Evolutionary conservation across 2,888 invertebrate species (phyloP), one percentile per base, ranked within the genome.

Genomic region (Trisateles emortualis): DNA sequence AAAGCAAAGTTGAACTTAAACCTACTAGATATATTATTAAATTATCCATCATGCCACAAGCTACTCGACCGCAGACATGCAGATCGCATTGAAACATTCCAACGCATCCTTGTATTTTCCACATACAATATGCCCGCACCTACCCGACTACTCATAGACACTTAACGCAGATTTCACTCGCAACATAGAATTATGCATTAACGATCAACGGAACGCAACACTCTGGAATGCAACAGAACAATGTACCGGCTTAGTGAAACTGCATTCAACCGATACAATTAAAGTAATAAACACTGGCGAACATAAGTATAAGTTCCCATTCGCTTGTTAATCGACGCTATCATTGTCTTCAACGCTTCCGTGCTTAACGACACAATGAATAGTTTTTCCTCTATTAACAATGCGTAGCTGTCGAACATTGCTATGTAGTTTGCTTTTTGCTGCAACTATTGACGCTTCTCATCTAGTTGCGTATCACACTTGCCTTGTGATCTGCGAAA

Each of bases 301-400:
- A 79, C 80, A 76, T 78, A 78, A 78, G 80, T 86, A 84, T 81
- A 81, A 77, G 80, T 89, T 88, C 88, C 86, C 88, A 90, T 86
- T 87, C 81, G 83, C 81, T 83, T 70, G 79, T 84, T 85, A 86
- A 88, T 86, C 84, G 82, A 78, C 74, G 78, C 79, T 84, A 86
- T 87, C 88, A 90, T 92, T 91, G 88, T 90, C 85, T 91, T 87
- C 72, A 55, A 71, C 74, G 78, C 82, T 89, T 88, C 90, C 87
- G 84, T 81, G 74, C 78, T 81, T 75, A 82, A 81, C 74, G 77
- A 83, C 79, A 88, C 87, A 88, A 90, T 89, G 83, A 82, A 76
- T 70, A 73, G 77, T 85, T 90, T 91, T 83, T 90, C 85, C 80
- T 69, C 78, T 79, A 79, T 64, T 72, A 68, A 79, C 83, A 87